Evolutionary conservation across 2,888 invertebrate species (phyloP), one percentile per base, ranked within the genome.

Genomic region (Vanessa cardui): DNA sequence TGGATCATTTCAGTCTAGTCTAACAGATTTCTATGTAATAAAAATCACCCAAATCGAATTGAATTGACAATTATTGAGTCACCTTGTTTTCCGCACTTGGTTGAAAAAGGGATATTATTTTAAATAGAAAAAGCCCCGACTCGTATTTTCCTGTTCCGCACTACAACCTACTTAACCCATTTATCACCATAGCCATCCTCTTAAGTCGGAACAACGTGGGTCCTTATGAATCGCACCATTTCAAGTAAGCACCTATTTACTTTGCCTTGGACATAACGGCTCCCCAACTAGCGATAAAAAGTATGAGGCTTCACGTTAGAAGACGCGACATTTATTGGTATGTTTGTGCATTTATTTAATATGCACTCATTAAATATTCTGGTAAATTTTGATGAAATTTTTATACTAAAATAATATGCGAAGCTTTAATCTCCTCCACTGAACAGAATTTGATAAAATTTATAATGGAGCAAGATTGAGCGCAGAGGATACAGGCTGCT

Each of bases 201-300:
- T 72, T 68, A 72, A 73, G 67, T 65, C 52, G 69, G 64, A 71
- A 71, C 65, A 66, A 66, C 73, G 72, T 71, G 64, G 69, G 58
- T 70, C 66, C 71, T 74, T 76, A 72, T 74, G 76, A 74, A 77
- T 72, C 74, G 71, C 70, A 65, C 72, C 69, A 74, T 76, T 75
- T 71, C 70, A 66, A 64, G 73, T 75, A 76, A 76, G 76, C 72
- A 73, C 73, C 76, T 73, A 74, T 75, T 75, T 75, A 72, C 74
- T 71, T 71, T 72, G 70, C 68, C 74, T 69, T 74, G 73, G 70
- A 74, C 71, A 69, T 74, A 75, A 76, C 74, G 71, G 67, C 72
- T 74, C 75, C 76, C 75, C 69, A 54, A 70, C 66, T 72, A 66
- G 68, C 71, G 72, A 73, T 76, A 76, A 75, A 76, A 73, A 71